Percentiles rank a stretch among this genome's conserved stretches.
phyloP scores from a whole-genome alignment of 2,888 invertebrate genomes.

The Melipona bicolor region DNA sequence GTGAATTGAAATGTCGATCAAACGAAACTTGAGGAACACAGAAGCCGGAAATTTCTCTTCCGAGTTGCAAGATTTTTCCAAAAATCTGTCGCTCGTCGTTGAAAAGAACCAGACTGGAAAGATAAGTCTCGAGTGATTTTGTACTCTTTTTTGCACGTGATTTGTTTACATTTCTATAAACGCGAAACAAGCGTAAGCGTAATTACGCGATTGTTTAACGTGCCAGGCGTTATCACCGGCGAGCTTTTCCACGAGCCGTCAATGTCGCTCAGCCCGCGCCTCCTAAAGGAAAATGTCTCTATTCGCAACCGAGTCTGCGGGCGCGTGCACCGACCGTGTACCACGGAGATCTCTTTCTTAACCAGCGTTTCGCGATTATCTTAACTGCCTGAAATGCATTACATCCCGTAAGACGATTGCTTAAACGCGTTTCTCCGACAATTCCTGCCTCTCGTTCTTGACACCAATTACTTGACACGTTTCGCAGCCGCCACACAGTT shows the following conservation, averaged over 20 bases:
- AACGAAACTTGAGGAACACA: too few species aligned
- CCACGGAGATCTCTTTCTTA: constrained; percentile 49
- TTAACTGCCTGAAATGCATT: constrained; percentile 72
- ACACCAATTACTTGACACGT: constrained; percentile 64
- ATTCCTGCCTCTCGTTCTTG: constrained; percentile 58
- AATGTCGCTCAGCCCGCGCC: constrained; percentile 12
- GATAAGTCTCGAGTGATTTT: too few species aligned
- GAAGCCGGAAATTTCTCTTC: too few species aligned
- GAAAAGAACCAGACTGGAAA: too few species aligned
- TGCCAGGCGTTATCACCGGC: constrained; percentile 12
- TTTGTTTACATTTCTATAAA: background rate
- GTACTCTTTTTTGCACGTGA: too few species aligned
- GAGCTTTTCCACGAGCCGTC: background rate
- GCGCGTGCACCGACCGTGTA: background rate
- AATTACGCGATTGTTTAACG: constrained; percentile 35
- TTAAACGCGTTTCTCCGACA: constrained; percentile 63
- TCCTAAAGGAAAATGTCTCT: constrained; percentile 29
- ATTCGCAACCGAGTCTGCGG: constrained; percentile 3
- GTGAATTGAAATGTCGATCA: too few species aligned
- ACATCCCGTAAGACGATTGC: constrained; percentile 72
- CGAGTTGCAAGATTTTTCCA: too few species aligned
- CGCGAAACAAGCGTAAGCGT: constrained; percentile 1
- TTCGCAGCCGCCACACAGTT: constrained; percentile 19
- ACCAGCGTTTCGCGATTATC: constrained; percentile 60
- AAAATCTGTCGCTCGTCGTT: too few species aligned